Evolutionary conservation across 2,888 invertebrate genomes (phyloP).

Genomic region (Drosophila siamana): DNA sequence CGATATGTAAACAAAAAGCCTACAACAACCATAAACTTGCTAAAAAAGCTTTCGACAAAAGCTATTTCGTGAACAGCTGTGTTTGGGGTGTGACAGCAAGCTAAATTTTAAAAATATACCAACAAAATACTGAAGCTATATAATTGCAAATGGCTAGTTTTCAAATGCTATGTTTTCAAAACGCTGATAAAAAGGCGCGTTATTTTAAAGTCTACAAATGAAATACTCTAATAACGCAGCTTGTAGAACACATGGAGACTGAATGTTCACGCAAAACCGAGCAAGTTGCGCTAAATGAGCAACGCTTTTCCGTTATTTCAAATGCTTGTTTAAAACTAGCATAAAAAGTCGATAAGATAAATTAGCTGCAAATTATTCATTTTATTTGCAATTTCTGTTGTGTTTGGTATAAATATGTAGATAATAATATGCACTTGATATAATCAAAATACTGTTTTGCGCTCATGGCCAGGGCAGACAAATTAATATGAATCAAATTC

Average conservation of each 20-base stretch:
- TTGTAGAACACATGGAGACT: too few relatives aligned
- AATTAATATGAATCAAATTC: constrained; percentile 20
- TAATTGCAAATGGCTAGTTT: too few relatives aligned
- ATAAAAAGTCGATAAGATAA: background rate
- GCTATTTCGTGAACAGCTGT: background rate
- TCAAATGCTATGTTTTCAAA: too few relatives aligned
- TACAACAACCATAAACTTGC: background rate
- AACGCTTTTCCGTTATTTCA: background rate
- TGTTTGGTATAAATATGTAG: constrained; percentile 51
- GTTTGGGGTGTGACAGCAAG: background rate
- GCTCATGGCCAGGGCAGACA: constrained; percentile 27
- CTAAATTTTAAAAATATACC: background rate
- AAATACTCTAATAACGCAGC: too few relatives aligned
- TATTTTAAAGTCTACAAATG: too few relatives aligned
- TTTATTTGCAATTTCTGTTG: constrained; percentile 46
- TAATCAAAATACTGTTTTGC: constrained; percentile 50
- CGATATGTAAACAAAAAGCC: constrained; percentile 48
- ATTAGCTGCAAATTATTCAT: constrained; percentile 23
- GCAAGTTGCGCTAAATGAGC: too few relatives aligned
- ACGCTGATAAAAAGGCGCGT: too few relatives aligned
- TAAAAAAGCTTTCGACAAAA: background rate
- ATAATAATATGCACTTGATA: constrained; percentile 49
- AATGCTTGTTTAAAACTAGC: background rate
- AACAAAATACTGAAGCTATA: background rate
- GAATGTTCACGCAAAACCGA: constrained; percentile 32